Evolutionary conservation across 2,113 vertebrate species (phyloP).

Genomic region (Dipodomys stephensi): DNA sequence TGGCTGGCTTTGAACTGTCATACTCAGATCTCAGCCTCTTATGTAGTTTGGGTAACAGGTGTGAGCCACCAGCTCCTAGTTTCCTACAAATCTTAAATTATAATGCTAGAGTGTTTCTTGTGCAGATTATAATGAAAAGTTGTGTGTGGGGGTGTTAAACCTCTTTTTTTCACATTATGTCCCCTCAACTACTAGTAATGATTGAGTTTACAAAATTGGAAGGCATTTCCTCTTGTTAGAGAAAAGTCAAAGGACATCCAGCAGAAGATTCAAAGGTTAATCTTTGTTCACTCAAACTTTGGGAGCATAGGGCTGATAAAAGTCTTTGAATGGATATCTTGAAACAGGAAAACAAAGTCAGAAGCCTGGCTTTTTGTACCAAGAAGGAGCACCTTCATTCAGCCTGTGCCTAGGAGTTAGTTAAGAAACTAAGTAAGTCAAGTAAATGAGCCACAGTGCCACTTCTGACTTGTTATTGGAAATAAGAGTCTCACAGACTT

Average conservation of each 20-base stretch:
- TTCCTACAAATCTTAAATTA: background rate
- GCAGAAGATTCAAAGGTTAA: background rate
- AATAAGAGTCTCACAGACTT: no score
- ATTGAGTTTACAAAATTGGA: background rate
- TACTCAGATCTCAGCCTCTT: no score
- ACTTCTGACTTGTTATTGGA: no score
- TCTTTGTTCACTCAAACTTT: background rate
- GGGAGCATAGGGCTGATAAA: background rate
- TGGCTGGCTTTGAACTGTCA: no score
- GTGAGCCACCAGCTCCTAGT: no score
- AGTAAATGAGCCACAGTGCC: no score
- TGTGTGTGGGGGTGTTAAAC: background rate
- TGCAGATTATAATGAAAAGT: background rate
- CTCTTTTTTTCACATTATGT: background rate
- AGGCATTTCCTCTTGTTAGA: background rate
- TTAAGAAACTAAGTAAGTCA: background rate
- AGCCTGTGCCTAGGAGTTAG: background rate
- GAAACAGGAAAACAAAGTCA: background rate
- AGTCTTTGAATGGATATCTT: background rate
- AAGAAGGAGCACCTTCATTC: background rate
- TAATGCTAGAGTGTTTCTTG: background rate
- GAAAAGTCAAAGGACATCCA: background rate
- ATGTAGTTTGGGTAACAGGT: no score
- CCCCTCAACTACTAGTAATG: conserved; percentile 1
- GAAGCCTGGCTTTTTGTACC: background rate